Evolutionary conservation across 2,113 vertebrate genomes (phyloP), one percentile per base, ranked within the genome.

Genomic region (Bettongia penicillata): DNA sequence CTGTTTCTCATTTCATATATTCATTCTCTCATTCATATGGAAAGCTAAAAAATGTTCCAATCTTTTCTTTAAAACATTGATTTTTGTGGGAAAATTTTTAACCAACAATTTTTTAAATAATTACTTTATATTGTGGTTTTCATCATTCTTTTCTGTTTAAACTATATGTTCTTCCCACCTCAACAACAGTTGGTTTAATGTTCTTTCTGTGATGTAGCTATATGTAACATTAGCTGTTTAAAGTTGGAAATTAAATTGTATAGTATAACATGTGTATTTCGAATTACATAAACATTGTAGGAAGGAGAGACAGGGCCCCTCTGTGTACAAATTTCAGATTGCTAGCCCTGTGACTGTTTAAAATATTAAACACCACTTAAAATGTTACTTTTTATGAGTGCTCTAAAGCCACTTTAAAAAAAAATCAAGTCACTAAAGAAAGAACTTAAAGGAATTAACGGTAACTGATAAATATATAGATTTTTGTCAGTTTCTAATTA

Each of bases 261-360:
- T 95, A 94, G 93, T 96, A 92, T 91, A 96, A 97, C 94, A 96
- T 90, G 90, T 93, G 95, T 95, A 97, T 90, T 95, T 96, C 91
- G 90, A 68, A 94, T 97, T 96, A 95, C 51, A 94, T 96, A 97
- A 97, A 97, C 94, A 97, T 89, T 91, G 19, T 90, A 95, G 96
- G 94, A 97, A 96, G 68, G 51, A 89, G 92, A 97, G 96, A 96
- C 96, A 96, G 94, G 94, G 90, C 68, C 68, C 77, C 97, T 97
- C 93, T 96, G 96, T 96, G 96, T 96, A 96, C 96, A 95, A 93
- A 97, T 97, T 97, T 97, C 96, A 96, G 94, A 97, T 96, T 94
- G 93, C 61, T 96, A 94, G 96, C 55, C 93, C 49, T 90, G 91
- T 93, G 92, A 93, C 89, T 96, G 96, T 91, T 96, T 84, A 93